phyloP scores from a whole-genome alignment of 2,113 vertebrate genomes.

The Ivindomyrus marchei region DNA sequence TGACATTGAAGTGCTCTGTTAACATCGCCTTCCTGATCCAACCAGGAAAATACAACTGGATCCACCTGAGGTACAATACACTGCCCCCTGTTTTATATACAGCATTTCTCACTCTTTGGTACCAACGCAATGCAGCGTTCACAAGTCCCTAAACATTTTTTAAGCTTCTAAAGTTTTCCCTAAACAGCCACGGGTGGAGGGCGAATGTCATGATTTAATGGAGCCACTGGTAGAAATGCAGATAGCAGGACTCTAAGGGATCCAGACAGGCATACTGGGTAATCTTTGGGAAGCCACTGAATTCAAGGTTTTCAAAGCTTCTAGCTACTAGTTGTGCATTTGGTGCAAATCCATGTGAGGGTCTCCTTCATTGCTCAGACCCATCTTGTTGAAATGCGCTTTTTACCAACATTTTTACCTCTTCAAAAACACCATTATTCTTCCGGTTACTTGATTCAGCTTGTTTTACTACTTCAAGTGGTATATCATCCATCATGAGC shows the following conservation, averaged over 20 bases:
- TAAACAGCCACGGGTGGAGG: too few relatives aligned
- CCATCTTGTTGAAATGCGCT: too few relatives aligned
- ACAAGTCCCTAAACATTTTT: constrained; percentile 29
- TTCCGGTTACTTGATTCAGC: too few relatives aligned
- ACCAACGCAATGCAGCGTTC: constrained; percentile 26
- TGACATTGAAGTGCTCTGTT: background rate
- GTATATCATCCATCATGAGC: too few relatives aligned
- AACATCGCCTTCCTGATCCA: constrained; percentile 3
- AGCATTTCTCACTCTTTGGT: constrained; percentile 16
- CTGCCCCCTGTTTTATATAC: background rate
- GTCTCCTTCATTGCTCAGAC: too few relatives aligned
- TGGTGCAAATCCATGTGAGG: too few relatives aligned
- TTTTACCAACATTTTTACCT: too few relatives aligned
- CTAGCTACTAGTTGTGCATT: too few relatives aligned
- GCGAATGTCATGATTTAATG: too few relatives aligned
- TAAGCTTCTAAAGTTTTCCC: background rate
- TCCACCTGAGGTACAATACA: background rate
- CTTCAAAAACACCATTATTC: too few relatives aligned
- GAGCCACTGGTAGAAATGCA: background rate
- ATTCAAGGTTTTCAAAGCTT: background rate
- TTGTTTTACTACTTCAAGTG: too few relatives aligned
- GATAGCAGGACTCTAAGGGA: constrained; percentile 18
- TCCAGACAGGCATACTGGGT: constrained; percentile 25
- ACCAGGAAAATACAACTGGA: constrained; percentile 17
- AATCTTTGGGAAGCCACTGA: constrained; percentile 18